Evolutionary conservation across 2,888 invertebrate genomes (phyloP).

Genomic region (Amphipoea lucens): DNA sequence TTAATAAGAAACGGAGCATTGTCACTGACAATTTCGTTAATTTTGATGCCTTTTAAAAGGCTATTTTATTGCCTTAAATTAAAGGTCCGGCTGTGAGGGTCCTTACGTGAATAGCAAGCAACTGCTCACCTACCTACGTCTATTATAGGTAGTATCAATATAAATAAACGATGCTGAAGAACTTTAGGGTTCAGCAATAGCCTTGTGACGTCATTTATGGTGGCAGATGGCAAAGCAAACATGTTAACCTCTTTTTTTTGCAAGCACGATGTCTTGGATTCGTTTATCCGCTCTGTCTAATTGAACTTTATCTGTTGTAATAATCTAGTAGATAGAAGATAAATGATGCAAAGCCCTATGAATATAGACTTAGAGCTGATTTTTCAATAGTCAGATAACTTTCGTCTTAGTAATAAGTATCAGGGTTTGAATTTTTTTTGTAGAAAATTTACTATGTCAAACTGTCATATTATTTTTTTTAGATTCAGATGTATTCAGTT

Average conservation of each 20-base stretch:
- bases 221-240: background rate
- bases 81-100: background rate
- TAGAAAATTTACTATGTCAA: background rate
- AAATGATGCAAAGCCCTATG: background rate
- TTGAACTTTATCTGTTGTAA: background rate
- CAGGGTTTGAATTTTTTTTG: background rate
- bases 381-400: background rate
- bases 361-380: background rate
- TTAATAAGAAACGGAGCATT: slow-evolving; percentile 18
- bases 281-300: background rate
- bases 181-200: background rate
- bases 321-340: background rate
- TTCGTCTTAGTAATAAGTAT: background rate
- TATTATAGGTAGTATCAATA: background rate
- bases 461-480: background rate
- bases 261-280: background rate
- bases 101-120: background rate
- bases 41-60: slow-evolving; percentile 10
- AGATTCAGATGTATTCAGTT: background rate
- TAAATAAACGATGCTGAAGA: background rate
- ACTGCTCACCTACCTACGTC: background rate
- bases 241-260: background rate
- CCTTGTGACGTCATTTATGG: background rate
- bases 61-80: background rate
- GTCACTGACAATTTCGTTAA: background rate